Conservation (phyloP, 2,888 invertebrate genomes). For the Lepidocyrtinus sp. region DNA sequence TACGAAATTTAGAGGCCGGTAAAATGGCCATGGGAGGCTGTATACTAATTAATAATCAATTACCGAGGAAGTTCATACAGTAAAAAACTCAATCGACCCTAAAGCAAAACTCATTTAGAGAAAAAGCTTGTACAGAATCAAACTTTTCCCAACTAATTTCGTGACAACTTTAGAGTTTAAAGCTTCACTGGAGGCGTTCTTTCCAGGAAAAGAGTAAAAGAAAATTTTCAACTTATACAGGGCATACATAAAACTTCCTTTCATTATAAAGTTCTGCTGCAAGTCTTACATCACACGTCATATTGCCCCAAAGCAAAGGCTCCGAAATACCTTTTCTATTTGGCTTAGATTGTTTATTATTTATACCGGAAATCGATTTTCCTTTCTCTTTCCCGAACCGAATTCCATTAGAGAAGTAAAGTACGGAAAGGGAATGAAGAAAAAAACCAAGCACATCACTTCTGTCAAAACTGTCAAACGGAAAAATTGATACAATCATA, state of each 20-base stretch:
- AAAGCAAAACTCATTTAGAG: not conserved
- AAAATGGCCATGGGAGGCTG: constrained; percentile 19
- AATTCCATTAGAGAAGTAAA: not conserved
- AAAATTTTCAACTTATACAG: too few species aligned
- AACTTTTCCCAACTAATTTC: too few species aligned
- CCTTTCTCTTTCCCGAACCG: not conserved
- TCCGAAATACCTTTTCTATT: too few species aligned
- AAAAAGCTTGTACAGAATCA: constrained; percentile 3
- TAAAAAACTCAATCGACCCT: not conserved
- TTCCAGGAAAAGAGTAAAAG: too few species aligned
- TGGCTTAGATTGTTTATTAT: too few species aligned
- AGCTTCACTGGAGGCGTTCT: too few species aligned
- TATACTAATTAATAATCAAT: not conserved
- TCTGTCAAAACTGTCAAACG: constrained; percentile 50
- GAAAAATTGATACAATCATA: constrained; percentile 56
- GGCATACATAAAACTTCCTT: too few species aligned
- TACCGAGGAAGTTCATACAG: not conserved
- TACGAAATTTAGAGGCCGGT: constrained; percentile 68
- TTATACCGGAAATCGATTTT: not conserved
- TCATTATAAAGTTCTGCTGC: too few species aligned
- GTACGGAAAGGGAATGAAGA: constrained; percentile 20
- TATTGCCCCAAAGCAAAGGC: too few species aligned
- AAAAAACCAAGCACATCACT: constrained; percentile 53
- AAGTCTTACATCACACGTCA: too few species aligned
- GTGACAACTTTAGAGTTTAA: too few species aligned